phyloP scores from a whole-genome alignment of 1,140 invertebrate genomes.

The Olivierus martensii region DNA sequence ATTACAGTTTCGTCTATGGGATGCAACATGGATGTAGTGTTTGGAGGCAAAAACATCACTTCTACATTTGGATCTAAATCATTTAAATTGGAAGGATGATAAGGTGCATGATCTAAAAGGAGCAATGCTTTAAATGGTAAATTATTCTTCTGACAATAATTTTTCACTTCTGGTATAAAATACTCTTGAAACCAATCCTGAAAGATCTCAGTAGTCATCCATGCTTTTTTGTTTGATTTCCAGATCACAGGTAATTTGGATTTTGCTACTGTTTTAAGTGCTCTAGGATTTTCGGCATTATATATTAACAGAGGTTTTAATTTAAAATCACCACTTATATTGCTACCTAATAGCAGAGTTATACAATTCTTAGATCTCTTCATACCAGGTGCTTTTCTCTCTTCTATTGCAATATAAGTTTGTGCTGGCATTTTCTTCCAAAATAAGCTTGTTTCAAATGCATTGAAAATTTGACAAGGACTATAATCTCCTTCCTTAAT shows the following conservation, averaged over 20 bases:
- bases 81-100: constrained; percentile 15
- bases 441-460: constrained; percentile 19
- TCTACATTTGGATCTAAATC: constrained; percentile 8
- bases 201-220: constrained; percentile 9
- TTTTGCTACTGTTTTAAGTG: constrained; percentile 8
- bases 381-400: constrained; percentile 8
- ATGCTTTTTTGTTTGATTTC: constrained; percentile 11
- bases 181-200: constrained; percentile 14
- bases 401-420: constrained; percentile 2
- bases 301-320: constrained; percentile 13
- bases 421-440: constrained; percentile 21
- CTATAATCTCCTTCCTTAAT: constrained; percentile 27
- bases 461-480: constrained; percentile 24
- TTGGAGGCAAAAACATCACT: constrained; percentile 11
- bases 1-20: constrained; percentile 17
- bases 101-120: constrained; percentile 17
- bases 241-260: constrained; percentile 10
- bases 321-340: constrained; percentile 11
- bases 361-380: constrained; percentile 12
- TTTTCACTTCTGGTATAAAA: constrained; percentile 13
- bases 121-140: constrained; percentile 14
- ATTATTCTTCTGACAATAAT: constrained; percentile 13
- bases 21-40: constrained; percentile 13
- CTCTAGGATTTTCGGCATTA: constrained; percentile 8
- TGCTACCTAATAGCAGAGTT: constrained; percentile 10